Conservation (phyloP, 2,113 vertebrate genomes). For the Piprites chloris region DNA sequence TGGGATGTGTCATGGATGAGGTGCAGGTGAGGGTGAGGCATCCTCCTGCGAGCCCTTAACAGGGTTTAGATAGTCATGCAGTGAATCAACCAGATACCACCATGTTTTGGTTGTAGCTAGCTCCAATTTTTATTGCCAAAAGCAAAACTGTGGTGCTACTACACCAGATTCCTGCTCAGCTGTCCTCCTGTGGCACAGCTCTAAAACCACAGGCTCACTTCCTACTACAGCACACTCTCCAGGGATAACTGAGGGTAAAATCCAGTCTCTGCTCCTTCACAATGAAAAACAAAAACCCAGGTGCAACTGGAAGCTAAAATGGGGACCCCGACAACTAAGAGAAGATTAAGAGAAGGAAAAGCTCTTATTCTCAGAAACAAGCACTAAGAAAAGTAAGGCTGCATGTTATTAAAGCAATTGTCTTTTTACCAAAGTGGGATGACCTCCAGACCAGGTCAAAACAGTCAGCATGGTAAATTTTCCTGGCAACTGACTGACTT, state of each 20-base stretch:
- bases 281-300: neutral
- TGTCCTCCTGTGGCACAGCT: neutral
- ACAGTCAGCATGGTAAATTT: neutral
- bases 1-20: neutral
- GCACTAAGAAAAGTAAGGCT: neutral
- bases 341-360: neutral
- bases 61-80: neutral
- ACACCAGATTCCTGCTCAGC: neutral
- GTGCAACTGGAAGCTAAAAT: neutral
- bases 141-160: neutral
- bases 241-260: neutral
- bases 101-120: neutral
- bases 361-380: neutral
- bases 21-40: neutral
- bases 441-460: neutral
- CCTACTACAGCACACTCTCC: neutral
- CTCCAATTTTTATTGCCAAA: neutral
- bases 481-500: neutral
- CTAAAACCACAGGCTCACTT: neutral
- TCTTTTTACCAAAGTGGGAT: neutral
- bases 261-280: neutral
- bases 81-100: neutral
- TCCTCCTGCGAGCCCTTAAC: neutral
- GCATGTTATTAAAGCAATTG: neutral
- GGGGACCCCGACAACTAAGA: rapidly evolving